A percentile compares a stretch with the other conserved stretches of the same genome.
These are phyloP conservation scores for Fragum sueziense DNA, from an alignment of 2,888 invertebrate species.

Conservation along the genomic window DNA sequence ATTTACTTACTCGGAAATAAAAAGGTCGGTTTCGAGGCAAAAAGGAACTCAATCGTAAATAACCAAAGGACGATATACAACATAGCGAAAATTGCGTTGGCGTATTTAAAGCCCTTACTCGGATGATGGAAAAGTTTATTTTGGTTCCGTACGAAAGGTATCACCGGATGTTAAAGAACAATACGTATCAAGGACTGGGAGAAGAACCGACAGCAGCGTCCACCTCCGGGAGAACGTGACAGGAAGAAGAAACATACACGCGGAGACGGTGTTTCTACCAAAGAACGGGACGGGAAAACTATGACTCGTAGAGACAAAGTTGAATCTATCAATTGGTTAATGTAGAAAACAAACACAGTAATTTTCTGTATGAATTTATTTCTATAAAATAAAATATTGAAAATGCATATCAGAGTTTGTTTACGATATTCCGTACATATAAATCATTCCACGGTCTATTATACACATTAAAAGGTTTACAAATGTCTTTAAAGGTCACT, in stretches of 20 bases:
- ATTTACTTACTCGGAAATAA: constrained; percentile 23
- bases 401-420: constrained; percentile 7
- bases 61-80: constrained; percentile 1
- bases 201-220: neutral
- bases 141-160: constrained; percentile 36
- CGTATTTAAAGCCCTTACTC: constrained; percentile 23
- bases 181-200: neutral
- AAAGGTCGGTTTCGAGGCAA: constrained; percentile 8
- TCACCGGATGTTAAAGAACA: constrained; percentile 13
- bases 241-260: neutral
- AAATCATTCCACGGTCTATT: constrained; percentile 11
- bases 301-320: too few relatives aligned
- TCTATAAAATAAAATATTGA: neutral
- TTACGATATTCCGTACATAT: neutral
- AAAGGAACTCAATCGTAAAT: neutral
- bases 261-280: neutral
- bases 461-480: constrained; percentile 6
- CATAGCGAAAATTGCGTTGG: constrained; percentile 16
- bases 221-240: constrained; percentile 22
- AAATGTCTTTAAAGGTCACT: constrained; percentile 15
- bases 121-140: constrained; percentile 32
- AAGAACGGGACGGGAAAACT: too few relatives aligned
- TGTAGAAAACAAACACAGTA: too few relatives aligned
- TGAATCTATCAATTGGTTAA: too few relatives aligned
- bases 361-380: constrained; percentile 7